Evolutionary conservation across 2,113 vertebrate species (phyloP).

Genomic region (Pseudois nayaur): DNA sequence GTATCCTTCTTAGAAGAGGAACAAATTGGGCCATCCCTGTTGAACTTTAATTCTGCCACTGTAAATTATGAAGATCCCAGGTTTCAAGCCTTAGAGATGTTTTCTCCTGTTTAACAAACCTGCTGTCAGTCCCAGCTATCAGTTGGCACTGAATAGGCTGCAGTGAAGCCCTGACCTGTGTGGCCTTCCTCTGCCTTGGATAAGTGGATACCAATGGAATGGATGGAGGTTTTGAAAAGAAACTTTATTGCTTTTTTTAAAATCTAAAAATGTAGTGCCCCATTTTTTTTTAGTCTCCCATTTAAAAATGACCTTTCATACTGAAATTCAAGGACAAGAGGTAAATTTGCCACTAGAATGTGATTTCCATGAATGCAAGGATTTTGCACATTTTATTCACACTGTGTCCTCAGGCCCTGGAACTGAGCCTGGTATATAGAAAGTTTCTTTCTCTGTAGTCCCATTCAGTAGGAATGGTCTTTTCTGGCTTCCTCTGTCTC

Average conservation of each 20-base stretch:
- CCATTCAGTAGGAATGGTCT: not conserved
- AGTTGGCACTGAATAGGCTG: not conserved
- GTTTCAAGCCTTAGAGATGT: not conserved
- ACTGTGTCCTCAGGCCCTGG: not conserved
- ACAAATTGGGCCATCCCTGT: not conserved
- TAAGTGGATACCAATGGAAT: not conserved
- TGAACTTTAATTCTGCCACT: not conserved
- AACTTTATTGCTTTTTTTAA: not conserved
- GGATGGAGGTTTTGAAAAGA: constrained; percentile 7
- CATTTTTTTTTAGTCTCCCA: not conserved
- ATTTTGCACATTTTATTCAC: not conserved
- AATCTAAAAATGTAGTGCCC: not conserved
- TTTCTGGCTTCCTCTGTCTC: not conserved
- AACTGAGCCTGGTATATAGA: not conserved
- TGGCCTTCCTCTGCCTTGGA: not conserved
- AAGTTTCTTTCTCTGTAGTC: not conserved
- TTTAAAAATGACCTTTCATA: not conserved
- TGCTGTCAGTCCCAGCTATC: not conserved
- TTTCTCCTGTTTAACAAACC: not conserved
- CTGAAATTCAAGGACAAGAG: not conserved
- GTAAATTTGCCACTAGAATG: not conserved
- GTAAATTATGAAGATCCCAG: not conserved
- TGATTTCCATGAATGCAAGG: not conserved
- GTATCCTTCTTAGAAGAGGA: not conserved
- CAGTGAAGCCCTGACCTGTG: too few species aligned